These are phyloP conservation scores for Dicyrtomina minuta DNA, from an alignment of 2,888 invertebrate genomes.

Conservation along the genomic window DNA sequence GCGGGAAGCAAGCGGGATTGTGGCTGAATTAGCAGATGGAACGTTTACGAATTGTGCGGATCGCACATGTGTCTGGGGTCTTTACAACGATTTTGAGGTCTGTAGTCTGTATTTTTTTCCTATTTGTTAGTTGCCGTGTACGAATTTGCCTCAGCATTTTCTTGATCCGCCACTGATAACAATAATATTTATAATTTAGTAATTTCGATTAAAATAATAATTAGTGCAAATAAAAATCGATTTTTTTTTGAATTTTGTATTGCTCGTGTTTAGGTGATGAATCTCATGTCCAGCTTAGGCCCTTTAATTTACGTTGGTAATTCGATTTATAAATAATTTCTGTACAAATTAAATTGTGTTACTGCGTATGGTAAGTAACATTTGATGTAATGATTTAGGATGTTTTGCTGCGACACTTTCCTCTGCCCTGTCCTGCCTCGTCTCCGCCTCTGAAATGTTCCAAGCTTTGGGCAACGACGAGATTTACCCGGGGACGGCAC, in stretches of 20 bases:
- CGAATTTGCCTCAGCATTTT: no score
- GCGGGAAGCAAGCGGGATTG: conserved; percentile 74
- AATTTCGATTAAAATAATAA: background rate
- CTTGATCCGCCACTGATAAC: no score
- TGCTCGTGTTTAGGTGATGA: conserved; percentile 67
- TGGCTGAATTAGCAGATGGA: conserved; percentile 65
- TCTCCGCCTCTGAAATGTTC: conserved; percentile 79
- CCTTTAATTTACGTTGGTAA: conserved; percentile 74
- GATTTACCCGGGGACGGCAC: conserved; percentile 60
- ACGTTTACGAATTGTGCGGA: conserved; percentile 61
- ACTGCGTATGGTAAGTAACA: background rate
- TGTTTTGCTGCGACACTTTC: conserved; percentile 96
- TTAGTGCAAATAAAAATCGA: background rate
- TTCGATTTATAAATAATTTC: background rate
- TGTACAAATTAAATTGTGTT: background rate
- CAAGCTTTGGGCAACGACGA: conserved; percentile 58
- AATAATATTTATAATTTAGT: no score
- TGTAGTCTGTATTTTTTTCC: no score
- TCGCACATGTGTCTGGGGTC: conserved; percentile 70
- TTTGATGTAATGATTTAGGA: conserved; percentile 61
- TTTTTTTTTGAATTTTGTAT: conserved; percentile 54
- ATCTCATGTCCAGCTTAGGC: conserved; percentile 78
- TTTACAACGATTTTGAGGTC: conserved; percentile 71
- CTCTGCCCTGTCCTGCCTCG: conserved; percentile 90
- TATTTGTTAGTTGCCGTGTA: no score